Evolutionary conservation across 2,113 vertebrate genomes (phyloP).

Genomic region (Sprattus sprattus): DNA sequence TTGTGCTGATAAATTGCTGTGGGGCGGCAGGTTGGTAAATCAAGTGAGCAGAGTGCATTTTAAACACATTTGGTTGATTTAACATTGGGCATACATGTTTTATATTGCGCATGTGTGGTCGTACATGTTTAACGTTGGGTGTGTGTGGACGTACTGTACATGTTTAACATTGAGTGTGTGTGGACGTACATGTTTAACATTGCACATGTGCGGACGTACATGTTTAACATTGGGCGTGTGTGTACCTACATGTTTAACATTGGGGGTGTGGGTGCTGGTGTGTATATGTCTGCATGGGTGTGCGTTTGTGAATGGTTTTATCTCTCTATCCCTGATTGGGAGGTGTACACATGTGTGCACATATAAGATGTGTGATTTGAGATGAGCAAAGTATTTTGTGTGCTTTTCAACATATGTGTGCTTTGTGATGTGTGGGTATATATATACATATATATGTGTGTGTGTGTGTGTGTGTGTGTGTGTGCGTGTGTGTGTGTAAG

Average conservation of each 20-base stretch:
- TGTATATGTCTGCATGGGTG: conserved; percentile 30
- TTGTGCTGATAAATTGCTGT: conserved; percentile 37
- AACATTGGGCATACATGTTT: conserved; percentile 20
- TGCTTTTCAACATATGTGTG: not conserved
- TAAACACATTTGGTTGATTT: not conserved
- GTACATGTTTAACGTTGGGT: not conserved
- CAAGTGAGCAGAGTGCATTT: conserved; percentile 18
- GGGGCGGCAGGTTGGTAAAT: conserved; percentile 42
- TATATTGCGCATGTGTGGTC: too few species aligned
- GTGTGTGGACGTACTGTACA: conserved; percentile 13
- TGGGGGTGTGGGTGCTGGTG: conserved; percentile 27
- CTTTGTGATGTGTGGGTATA: not conserved
- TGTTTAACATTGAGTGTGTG: not conserved
- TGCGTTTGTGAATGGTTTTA: not conserved
- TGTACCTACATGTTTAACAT: not conserved
- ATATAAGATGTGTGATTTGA: not conserved
- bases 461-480: too few species aligned
- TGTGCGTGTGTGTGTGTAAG: conserved; percentile 35
- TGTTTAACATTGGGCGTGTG: not conserved
- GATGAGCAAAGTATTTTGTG: not conserved
- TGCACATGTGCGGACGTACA: too few species aligned
- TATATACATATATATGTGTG: conserved; percentile 35
- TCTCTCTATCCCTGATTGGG: not conserved
- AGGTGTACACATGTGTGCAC: too few species aligned
- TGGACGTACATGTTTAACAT: too few species aligned